Percentiles rank a stretch among this genome's conserved stretches.
These are phyloP conservation scores for Steinernema hermaphroditum DNA, from an alignment of 2,888 invertebrate genomes.

Conservation along the genomic window DNA sequence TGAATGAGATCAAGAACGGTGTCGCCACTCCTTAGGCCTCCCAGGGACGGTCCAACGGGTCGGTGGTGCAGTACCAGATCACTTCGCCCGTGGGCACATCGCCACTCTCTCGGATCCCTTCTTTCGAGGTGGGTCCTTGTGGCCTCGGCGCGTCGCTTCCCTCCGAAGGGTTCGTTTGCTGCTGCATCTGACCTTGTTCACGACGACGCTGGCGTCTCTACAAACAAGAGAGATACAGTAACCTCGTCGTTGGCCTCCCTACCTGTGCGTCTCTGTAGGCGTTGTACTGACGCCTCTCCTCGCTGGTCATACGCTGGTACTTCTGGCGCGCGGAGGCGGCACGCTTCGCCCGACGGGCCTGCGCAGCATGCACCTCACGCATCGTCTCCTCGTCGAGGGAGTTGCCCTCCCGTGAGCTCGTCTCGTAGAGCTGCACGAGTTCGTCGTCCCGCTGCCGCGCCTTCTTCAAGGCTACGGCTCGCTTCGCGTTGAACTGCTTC, in stretches of 20 bases:
- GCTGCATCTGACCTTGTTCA: no score
- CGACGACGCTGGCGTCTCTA: conserved; percentile 32
- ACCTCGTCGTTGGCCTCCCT: no score
- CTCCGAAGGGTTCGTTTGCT: no score
- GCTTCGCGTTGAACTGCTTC: conserved; percentile 36
- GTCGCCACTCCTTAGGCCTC: neutral
- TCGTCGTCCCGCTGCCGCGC: conserved; percentile 38
- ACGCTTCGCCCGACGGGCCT: conserved; percentile 30
- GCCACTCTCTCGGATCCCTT: no score
- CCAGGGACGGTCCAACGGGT: neutral
- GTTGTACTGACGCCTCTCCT: conserved; percentile 37
- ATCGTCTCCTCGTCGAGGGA: conserved; percentile 33
- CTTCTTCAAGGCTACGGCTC: conserved; percentile 34
- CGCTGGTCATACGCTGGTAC: conserved; percentile 36
- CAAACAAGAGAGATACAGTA: neutral
- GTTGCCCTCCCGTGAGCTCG: conserved; percentile 29
- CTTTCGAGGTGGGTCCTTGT: no score
- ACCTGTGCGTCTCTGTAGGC: conserved; percentile 35
- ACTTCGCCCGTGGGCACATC: no score
- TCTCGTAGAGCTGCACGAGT: conserved; percentile 35
- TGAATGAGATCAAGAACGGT: neutral
- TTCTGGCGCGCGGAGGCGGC: conserved; percentile 37
- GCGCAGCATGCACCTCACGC: conserved; percentile 32
- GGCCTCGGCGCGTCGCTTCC: neutral
- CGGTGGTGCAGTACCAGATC: neutral